Percentiles rank a stretch among this genome's conserved stretches.
Conservation (phyloP, 2,113 vertebrate species). For the Saccopteryx bilineata region DNA sequence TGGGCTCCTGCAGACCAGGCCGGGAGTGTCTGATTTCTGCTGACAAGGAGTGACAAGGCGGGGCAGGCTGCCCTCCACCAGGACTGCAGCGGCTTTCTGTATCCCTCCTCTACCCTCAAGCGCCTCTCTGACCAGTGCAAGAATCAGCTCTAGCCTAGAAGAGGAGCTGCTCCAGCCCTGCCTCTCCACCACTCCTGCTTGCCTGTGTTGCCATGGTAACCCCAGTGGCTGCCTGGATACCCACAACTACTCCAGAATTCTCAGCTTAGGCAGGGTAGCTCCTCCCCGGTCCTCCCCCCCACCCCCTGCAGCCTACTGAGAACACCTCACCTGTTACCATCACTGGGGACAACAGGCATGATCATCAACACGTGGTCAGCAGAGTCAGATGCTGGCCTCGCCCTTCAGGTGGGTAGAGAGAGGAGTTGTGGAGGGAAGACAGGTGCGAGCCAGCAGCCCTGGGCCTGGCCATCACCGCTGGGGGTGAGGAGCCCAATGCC, state of each 20-base stretch:
- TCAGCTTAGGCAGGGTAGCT: constrained; percentile 40
- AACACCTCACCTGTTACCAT: neutral
- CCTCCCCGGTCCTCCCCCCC: neutral
- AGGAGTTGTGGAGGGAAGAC: neutral
- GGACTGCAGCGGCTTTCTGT: neutral
- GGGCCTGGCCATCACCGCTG: neutral
- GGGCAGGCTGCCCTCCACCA: neutral
- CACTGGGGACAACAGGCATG: neutral
- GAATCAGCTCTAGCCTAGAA: constrained; percentile 4
- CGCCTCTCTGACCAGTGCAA: neutral
- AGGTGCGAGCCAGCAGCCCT: too few species aligned
- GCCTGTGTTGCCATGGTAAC: constrained; percentile 75
- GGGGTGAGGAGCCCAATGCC: neutral
- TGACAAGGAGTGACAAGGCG: neutral
- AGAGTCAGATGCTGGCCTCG: neutral
- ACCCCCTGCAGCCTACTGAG: neutral
- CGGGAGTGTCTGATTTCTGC: neutral
- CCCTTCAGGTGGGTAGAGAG: neutral
- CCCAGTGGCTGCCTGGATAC: constrained; percentile 64
- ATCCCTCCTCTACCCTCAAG: neutral
- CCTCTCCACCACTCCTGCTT: neutral
- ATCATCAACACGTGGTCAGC: neutral
- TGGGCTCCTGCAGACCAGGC: neutral
- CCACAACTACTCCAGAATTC: constrained; percentile 72
- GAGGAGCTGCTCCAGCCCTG: neutral